Evolutionary conservation across 2,113 vertebrate genomes (phyloP), one percentile per base, ranked within the genome.

Genomic region (Colistium nudipinnis): DNA sequence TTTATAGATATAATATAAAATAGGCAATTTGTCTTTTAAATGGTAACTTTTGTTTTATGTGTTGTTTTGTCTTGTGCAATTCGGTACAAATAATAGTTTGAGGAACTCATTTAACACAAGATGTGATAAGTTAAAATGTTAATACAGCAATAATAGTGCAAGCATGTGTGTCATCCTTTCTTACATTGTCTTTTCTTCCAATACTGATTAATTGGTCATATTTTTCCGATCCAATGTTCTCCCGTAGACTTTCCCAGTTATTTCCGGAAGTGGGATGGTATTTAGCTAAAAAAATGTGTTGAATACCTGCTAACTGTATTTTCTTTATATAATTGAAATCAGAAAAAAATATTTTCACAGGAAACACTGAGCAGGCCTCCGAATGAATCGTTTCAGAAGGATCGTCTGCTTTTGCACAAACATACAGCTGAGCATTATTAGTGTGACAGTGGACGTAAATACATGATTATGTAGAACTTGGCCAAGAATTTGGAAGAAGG

Each of bases 91-190:
- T 91, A 92, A 78, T 92, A 92, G 94, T 95, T 94, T 92, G 88
- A 90, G 90, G 92, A 92, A 95, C 91, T 90, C 84, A 94, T 94
- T 95, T 86, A 90, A 93, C 93, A 94, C 93, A 94, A 95, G 95
- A 96, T 95, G 95, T 45, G 76, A 66, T 71, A 66, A 72, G 82
- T 70, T 36, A 31, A 65, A 82, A 56, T 82, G 84, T 84, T 69
- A 82, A 78, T 87, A 80, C 45, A 24, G 70, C 25, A 45, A 7
- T 16, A 16, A 54, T 14, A 25, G 10, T 4, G 28, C 3, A 35
- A 17, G 31, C 6, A 41, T 51, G 48, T 52, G 16, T 44, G 16
- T 53, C 30, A 3, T 33, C 27, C 67, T 56, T 51, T 20, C 36
- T 41, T 25, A 20, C 8, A 6, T 25, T 19, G 3, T 66, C 2